Base-by-base conservation (phyloP, 2,888 invertebrate genomes). In the Drosophila crucigera region DNA sequence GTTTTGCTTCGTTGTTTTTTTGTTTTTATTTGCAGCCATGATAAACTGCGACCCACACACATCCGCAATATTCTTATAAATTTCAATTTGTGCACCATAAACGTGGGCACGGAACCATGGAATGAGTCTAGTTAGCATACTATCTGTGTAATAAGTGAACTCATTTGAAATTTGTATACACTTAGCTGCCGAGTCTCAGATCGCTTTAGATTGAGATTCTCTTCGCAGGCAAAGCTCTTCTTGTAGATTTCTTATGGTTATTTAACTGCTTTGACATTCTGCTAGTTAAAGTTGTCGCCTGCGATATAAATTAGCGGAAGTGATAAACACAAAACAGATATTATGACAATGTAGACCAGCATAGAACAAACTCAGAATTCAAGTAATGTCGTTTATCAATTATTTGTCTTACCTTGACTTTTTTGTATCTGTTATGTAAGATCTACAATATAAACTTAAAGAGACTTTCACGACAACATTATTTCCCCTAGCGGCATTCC, bases 11-110 rank as follows among this genome's bases (percentile, higher is more conserved):
- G 22, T 39, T 35, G 31, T 61, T 64, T 49, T 31, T 70, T 69
- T 37, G 59, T 68, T 79, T 69, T 79, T 72, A 52, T 64, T 68
- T 81, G 49, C 59, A 52, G 66, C 66, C 78, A 50, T 55, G 66
- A 69, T 78, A 75, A 82, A 69, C 64, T 63, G 68, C 64, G 31
- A 35, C 78, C 65, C 80, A 60, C 65, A 71, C 76, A 71, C 76
- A 72, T 61, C 68, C 68, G 68, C 76, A 73, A 84, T 82, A 85
- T 84, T 87, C 88, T 91, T 90, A 88, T 90, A 86, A 89, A 89
- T 84, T 91, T 89, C 84, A 90, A 90, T 91, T 91, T 91, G 84
- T 81, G 78, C 67, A 31, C 53, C 69, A 78, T 81, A 79, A 89
- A 77, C 76, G 76, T 37, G 65, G 63, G 43, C 9, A 50, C 22